These are phyloP conservation scores for Phrixothrix hirtus DNA, from an alignment of 2,888 invertebrate genomes.

Conservation along the genomic window DNA sequence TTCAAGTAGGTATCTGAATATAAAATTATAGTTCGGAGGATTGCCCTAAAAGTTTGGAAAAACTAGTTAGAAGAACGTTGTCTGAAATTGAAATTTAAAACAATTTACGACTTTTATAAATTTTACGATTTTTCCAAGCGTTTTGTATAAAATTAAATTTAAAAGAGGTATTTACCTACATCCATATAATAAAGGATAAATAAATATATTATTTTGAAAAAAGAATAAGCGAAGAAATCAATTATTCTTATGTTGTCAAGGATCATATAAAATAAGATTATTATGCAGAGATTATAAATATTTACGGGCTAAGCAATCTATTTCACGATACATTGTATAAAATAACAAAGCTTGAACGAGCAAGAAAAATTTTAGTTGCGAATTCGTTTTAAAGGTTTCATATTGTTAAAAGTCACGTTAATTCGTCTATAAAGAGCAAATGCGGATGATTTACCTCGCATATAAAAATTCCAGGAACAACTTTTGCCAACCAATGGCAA, in stretches of 20 bases:
- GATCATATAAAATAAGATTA: neutral
- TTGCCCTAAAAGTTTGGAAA: too few species aligned
- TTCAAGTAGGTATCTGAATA: too few species aligned
- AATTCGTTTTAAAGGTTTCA: conserved; percentile 12
- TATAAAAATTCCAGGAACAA: conserved; percentile 22
- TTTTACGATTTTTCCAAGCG: too few species aligned
- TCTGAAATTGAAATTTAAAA: too few species aligned
- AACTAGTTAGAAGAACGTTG: too few species aligned
- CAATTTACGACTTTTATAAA: too few species aligned
- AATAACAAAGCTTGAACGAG: conserved; percentile 10
- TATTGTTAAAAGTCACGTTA: conserved; percentile 22
- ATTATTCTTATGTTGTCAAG: conserved; percentile 18
- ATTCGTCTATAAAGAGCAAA: conserved; percentile 27
- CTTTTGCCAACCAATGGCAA: conserved; percentile 31
- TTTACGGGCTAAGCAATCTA: conserved; percentile 6
- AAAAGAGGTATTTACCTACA: neutral
- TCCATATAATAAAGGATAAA: neutral
- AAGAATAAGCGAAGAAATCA: too few species aligned
- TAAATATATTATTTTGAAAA: too few species aligned
- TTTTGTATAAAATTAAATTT: neutral
- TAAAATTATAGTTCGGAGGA: too few species aligned
- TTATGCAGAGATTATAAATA: conserved; percentile 4
- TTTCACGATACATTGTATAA: conserved; percentile 13
- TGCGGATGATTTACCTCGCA: conserved; percentile 21
- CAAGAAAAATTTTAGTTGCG: conserved; percentile 10